Conservation (phyloP, 1,140 invertebrate genomes). For the Pemphigus obesinymphae region DNA sequence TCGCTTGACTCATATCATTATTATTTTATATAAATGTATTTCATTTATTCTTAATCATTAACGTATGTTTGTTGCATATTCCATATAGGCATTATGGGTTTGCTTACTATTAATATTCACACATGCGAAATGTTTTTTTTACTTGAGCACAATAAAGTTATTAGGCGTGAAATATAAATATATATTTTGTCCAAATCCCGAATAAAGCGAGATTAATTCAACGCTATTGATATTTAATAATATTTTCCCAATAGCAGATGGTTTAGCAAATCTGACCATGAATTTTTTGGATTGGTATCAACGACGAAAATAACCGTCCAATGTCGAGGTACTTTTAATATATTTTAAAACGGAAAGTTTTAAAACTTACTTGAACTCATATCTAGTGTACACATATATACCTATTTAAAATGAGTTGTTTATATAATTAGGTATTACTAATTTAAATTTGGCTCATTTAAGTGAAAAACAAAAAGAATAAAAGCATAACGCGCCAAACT, state of each 20-base stretch:
- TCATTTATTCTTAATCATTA: background rate
- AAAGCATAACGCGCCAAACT: background rate
- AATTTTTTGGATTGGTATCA: constrained; percentile 17
- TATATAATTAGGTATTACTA: no score
- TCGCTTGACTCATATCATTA: constrained; percentile 22
- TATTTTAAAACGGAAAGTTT: constrained; percentile 11
- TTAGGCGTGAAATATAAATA: no score
- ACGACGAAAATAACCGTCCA: constrained; percentile 26
- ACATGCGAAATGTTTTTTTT: no score
- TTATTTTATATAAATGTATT: background rate
- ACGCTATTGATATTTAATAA: background rate
- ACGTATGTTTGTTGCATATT: no score
- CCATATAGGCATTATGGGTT: no score
- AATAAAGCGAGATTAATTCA: background rate
- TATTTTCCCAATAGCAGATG: background rate
- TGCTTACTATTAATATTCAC: no score
- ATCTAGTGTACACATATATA: no score
- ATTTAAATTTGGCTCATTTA: background rate
- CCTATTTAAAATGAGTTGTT: no score
- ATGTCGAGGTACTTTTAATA: background rate
- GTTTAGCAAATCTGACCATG: constrained; percentile 3
- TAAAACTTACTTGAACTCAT: background rate
- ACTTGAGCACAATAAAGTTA: no score
- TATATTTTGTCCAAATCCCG: background rate
- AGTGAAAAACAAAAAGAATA: background rate